These are phyloP conservation scores for Eugnorisma glareosa DNA, from an alignment of 2,888 invertebrate genomes.

Conservation along the genomic window DNA sequence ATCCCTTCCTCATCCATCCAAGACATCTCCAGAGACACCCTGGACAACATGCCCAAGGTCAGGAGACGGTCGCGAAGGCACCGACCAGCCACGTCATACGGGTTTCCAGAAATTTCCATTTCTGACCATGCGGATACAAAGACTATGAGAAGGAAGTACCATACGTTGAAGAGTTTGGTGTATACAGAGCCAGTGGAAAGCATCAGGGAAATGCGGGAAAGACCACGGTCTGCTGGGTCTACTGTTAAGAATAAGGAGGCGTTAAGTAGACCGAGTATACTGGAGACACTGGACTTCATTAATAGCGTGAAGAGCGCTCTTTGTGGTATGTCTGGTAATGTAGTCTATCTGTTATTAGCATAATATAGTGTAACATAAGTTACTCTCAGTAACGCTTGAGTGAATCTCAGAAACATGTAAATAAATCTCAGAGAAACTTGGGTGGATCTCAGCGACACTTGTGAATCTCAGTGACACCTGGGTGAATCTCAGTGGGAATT, in stretches of 20 bases:
- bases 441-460: background rate
- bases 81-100: constrained; percentile 81
- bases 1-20: constrained; percentile 80
- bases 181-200: constrained; percentile 86
- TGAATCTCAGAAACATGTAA: background rate
- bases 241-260: constrained; percentile 84
- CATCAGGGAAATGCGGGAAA: constrained; percentile 81
- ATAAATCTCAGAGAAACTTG: background rate
- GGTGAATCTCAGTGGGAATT: background rate
- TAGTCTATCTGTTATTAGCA: background rate
- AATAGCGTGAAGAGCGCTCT: constrained; percentile 86
- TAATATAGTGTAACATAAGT: background rate
- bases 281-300: constrained; percentile 88
- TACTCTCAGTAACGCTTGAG: background rate
- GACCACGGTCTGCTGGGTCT: constrained; percentile 87
- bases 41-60: constrained; percentile 75
- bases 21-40: constrained; percentile 68
- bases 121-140: constrained; percentile 83
- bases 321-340: constrained; percentile 77
- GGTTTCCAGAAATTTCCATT: constrained; percentile 87
- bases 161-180: constrained; percentile 82
- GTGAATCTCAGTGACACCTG: background rate
- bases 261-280: constrained; percentile 83
- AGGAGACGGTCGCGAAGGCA: constrained; percentile 78
- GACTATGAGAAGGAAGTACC: constrained; percentile 78